These are phyloP conservation scores for Cromileptes altivelis DNA, from an alignment of 2,113 vertebrate species.

Conservation along the genomic window DNA sequence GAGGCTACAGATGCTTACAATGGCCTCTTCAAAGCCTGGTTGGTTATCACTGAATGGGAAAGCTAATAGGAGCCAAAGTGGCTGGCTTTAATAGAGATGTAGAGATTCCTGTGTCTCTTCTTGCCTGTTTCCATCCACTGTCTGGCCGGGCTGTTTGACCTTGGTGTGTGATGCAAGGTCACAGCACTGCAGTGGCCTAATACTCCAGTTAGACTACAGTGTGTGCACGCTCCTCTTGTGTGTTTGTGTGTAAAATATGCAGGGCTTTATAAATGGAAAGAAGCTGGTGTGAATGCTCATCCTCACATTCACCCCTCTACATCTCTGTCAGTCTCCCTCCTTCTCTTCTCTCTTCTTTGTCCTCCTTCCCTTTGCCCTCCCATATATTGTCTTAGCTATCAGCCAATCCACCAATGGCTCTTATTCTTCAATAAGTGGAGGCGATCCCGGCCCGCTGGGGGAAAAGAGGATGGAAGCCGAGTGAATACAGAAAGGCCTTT, in stretches of 20 bases:
- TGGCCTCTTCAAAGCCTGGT: slow-evolving; percentile 38
- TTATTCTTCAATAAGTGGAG: slow-evolving; percentile 73
- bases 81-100: slow-evolving; percentile 73
- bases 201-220: slow-evolving; percentile 27
- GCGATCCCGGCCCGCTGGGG: slow-evolving; percentile 58
- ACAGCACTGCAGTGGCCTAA: slow-evolving; percentile 53
- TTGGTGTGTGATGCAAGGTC: slow-evolving; percentile 57
- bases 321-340: slow-evolving; percentile 21
- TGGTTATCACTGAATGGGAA: slow-evolving; percentile 62
- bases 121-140: slow-evolving; percentile 15
- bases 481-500: slow-evolving; percentile 75
- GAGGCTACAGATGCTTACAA: slow-evolving; percentile 29
- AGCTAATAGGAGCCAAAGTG: slow-evolving; percentile 58
- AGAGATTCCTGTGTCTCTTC: slow-evolving; percentile 55
- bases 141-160: slow-evolving; percentile 56
- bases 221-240: slow-evolving; percentile 13
- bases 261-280: slow-evolving; percentile 32
- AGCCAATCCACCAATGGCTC: slow-evolving; percentile 62
- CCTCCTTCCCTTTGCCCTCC: slow-evolving; percentile 50
- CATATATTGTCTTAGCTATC: slow-evolving; percentile 71
- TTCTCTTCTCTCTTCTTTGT: slow-evolving; percentile 35
- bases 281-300: slow-evolving; percentile 24
- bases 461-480: slow-evolving; percentile 49
- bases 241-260: slow-evolving; percentile 47
- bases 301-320: slow-evolving; percentile 19